A percentile compares a stretch with the other conserved stretches of the same genome.
Evolutionary conservation across 2,113 vertebrate species (phyloP).

Genomic region (Opisthocomus hoazin): DNA sequence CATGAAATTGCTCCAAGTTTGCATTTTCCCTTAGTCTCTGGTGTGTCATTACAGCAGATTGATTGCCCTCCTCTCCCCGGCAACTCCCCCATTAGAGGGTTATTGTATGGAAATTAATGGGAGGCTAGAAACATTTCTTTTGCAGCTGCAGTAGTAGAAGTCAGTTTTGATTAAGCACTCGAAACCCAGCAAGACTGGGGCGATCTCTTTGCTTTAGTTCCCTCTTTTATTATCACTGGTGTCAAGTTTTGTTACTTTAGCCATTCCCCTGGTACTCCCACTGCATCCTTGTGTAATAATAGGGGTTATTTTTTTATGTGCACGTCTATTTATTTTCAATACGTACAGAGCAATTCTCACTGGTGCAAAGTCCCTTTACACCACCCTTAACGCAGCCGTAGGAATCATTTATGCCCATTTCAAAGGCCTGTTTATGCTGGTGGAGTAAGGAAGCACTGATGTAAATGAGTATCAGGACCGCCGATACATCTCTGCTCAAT

Average conservation of each 20-base stretch:
- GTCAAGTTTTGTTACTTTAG: slow-evolving; percentile 45
- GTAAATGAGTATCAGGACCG: accelerated
- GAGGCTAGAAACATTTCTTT: slow-evolving; percentile 75
- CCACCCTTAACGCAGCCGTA: not conserved
- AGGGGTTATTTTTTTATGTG: slow-evolving; percentile 38
- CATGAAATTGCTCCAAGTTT: slow-evolving; percentile 78
- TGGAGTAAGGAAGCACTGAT: not conserved
- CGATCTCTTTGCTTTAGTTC: slow-evolving; percentile 68
- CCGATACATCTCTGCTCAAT: not conserved
- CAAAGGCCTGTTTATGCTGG: not conserved
- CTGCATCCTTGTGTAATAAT: slow-evolving; percentile 28
- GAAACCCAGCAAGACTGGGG: slow-evolving; percentile 51
- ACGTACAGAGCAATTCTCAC: not conserved
- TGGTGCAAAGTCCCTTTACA: not conserved
- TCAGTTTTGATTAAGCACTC: slow-evolving; percentile 77
- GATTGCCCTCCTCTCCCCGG: slow-evolving; percentile 70
- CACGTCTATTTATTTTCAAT: slow-evolving; percentile 48
- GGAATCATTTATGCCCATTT: accelerated
- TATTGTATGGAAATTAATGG: slow-evolving; percentile 84
- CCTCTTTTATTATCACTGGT: slow-evolving; percentile 66
- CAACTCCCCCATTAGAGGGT: slow-evolving; percentile 78
- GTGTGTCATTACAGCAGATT: slow-evolving; percentile 78
- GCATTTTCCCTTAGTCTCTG: slow-evolving; percentile 75
- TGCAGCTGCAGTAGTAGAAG: slow-evolving; percentile 74
- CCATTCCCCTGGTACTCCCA: slow-evolving; percentile 16